These are phyloP conservation scores for Cephus runcator DNA, from an alignment of 2,888 invertebrate genomes.

Conservation along the genomic window DNA sequence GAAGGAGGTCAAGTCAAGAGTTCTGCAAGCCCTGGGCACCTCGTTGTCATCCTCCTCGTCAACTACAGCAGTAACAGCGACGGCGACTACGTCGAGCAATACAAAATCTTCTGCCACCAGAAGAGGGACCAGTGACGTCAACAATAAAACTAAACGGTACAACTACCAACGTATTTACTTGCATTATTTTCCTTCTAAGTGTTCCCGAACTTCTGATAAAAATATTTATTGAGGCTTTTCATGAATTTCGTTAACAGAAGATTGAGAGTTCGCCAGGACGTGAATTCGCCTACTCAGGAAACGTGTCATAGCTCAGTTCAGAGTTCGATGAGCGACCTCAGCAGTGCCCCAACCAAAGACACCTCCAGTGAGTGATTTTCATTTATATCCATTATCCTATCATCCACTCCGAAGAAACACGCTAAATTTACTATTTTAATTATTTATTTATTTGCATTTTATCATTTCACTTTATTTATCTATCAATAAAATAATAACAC, in stretches of 20 bases:
- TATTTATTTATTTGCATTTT: not conserved
- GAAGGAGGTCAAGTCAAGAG: slow-evolving; percentile 90
- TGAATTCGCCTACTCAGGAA: slow-evolving; percentile 59
- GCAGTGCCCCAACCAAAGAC: slow-evolving; percentile 58
- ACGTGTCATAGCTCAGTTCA: slow-evolving; percentile 62
- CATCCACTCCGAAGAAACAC: not conserved
- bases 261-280: slow-evolving; percentile 53
- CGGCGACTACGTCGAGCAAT: slow-evolving; percentile 27
- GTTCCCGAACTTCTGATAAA: not conserved
- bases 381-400: not conserved
- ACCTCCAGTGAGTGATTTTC: slow-evolving; percentile 50
- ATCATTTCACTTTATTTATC: not conserved
- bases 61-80: slow-evolving; percentile 17
- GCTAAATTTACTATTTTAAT: not conserved
- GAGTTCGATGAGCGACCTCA: slow-evolving; percentile 62
- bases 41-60: slow-evolving; percentile 41
- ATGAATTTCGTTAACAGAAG: slow-evolving; percentile 38
- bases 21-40: slow-evolving; percentile 62
- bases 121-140: slow-evolving; percentile 41
- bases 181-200: too few relatives aligned
- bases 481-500: not conserved
- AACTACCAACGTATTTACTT: not conserved
- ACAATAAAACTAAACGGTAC: slow-evolving; percentile 47
- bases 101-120: slow-evolving; percentile 27
- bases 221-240: not conserved